phyloP scores from a whole-genome alignment of 1,140 invertebrate genomes.

The Caenorhabditis remanei region DNA sequence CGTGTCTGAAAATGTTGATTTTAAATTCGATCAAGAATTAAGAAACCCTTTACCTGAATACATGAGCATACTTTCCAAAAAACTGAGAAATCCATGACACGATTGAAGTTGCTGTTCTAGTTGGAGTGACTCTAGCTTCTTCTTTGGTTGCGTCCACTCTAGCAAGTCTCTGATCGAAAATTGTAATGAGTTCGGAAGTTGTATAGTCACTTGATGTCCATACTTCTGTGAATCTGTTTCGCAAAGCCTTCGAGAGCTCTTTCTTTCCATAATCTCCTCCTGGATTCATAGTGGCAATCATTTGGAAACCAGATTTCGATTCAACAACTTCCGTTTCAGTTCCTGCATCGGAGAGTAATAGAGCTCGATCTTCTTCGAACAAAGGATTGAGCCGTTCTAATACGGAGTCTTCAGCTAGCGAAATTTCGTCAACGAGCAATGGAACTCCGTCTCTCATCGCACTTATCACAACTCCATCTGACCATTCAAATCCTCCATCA shows the following conservation, averaged over 20 bases:
- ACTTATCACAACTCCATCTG: slow-evolving; percentile 92
- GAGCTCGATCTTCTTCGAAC: slow-evolving; percentile 90
- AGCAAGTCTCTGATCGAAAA: slow-evolving; percentile 81
- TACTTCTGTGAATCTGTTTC: slow-evolving; percentile 98
- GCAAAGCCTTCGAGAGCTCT: slow-evolving; percentile 94
- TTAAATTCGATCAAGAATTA: slow-evolving; percentile 33
- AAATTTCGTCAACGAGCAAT: slow-evolving; percentile 98
- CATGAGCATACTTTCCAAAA: slow-evolving; percentile 77
- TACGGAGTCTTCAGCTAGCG: slow-evolving; percentile 97
- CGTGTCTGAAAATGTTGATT: slow-evolving; percentile 68
- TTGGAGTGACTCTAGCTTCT: slow-evolving; percentile 64
- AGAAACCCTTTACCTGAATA: slow-evolving; percentile 78
- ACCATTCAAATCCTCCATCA: slow-evolving; percentile 90
- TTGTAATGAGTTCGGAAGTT: slow-evolving; percentile 84
- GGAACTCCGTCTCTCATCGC: slow-evolving; percentile 90
- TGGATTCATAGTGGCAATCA: slow-evolving; percentile 99
- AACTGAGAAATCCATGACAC: slow-evolving; percentile 88
- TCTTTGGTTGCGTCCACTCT: slow-evolving; percentile 45
- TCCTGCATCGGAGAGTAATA: slow-evolving; percentile 86
- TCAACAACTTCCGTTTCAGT: slow-evolving; percentile 81
- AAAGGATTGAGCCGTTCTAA: slow-evolving; percentile 96
- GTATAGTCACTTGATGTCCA: slow-evolving; percentile 89
- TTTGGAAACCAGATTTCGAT: slow-evolving; percentile 87
- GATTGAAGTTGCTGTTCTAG: slow-evolving; percentile 82
- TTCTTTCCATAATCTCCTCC: slow-evolving; percentile 99